Evolutionary conservation across 37 sponge, comb jelly and placozoan genomes (phyloP), one percentile per base, ranked within the genome.

Genomic region (Agelas oroides): DNA sequence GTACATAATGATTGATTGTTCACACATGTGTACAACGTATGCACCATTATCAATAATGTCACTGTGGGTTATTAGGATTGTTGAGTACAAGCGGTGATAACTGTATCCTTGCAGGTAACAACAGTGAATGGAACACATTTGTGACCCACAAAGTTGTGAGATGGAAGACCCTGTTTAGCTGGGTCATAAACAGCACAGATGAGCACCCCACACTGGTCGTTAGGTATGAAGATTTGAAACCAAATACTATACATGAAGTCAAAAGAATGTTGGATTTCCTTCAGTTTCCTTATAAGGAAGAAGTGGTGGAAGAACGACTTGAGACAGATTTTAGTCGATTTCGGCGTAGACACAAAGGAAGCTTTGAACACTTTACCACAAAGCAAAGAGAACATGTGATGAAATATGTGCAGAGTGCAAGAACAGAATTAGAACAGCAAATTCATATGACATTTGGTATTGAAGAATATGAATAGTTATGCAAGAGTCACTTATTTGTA

Each of bases 301-400:
- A 70, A 8, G 37, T 30, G 37, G 5, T 62, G 64, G 64, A 62
- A 30, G 24, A 28, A 6, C 27, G 24, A 62, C 27, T 28, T 30
- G 28, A 2, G 5, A 24, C 2, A 30, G 27, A 62, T 30, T 24
- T 62, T 24, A 5, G 28, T 30, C 24, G 2, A 2, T 62, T 62
- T 62, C 64, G 28, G 27, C 24, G 64, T 30, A 3, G 28, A 11
- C 64, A 62, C 28, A 28, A 11, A 30, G 32, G 14, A 21, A 1
- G 28, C 59, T 59, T 76, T 59, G 76, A 76, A 19, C 76, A 55
- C 55, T 76, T 56, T 23, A 59, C 76, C 13, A 25, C 59, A 16
- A 30, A 33, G 32, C 76, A 76, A 6, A 76, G 35, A 76, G 53
- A 59, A 35, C 61, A 19, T 30, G 59, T 76, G 25, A 28, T 58